Evolutionary conservation across 2,113 vertebrate species (phyloP).

Genomic region (Passer domesticus): DNA sequence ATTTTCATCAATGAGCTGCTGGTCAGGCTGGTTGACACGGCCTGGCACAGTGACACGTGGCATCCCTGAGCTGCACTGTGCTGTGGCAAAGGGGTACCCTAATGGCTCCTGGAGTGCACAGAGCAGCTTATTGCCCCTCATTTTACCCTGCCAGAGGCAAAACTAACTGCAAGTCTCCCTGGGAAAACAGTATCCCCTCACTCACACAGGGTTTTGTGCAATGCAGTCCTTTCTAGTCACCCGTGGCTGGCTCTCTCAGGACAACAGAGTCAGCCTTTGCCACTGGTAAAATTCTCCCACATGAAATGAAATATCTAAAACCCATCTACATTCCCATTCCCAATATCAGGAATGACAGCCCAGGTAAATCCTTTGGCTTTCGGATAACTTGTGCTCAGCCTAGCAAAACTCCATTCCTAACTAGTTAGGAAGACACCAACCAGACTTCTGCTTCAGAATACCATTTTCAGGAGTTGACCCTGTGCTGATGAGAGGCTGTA

Average conservation of each 20-base stretch:
- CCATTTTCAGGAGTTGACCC: not conserved
- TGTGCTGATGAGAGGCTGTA: not conserved
- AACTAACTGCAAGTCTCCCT: not conserved
- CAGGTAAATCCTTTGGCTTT: not conserved
- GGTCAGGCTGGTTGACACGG: rapidly evolving
- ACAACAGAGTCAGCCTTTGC: not conserved
- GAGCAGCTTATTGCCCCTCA: not conserved
- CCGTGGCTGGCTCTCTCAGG: not conserved
- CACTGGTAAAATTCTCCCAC: not conserved
- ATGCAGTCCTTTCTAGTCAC: not conserved
- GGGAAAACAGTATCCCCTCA: not conserved
- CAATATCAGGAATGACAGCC: not conserved
- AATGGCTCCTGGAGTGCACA: not conserved
- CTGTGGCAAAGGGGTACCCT: not conserved
- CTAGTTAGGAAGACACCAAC: not conserved
- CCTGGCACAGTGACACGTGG: not conserved
- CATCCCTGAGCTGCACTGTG: not conserved
- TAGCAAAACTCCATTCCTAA: not conserved
- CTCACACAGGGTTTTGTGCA: not conserved
- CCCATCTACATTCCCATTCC: not conserved
- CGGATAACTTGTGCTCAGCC: not conserved
- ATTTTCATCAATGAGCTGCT: not conserved
- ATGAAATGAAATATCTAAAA: not conserved
- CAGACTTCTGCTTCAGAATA: not conserved
- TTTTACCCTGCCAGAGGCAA: not conserved